A percentile compares a stretch with the other conserved stretches of the same genome.
Conservation (phyloP, 1,140 invertebrate species). For the Drosophila tani region DNA sequence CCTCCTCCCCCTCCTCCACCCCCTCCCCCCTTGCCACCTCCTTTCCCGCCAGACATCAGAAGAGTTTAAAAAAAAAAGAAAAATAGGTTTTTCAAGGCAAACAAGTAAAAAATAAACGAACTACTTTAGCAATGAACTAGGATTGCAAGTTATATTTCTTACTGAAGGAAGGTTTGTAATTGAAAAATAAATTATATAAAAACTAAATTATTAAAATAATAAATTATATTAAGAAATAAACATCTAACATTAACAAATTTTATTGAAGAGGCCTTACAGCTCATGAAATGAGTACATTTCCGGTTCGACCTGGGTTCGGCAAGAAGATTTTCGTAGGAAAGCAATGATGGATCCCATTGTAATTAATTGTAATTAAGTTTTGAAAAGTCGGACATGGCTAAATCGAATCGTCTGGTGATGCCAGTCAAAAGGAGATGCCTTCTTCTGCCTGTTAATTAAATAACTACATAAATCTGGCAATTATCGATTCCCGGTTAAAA, state of each 20-base stretch:
- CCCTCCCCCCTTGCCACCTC: conserved; percentile 12
- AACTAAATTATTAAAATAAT: background rate
- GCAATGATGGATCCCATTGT: too few species aligned
- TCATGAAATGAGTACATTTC: too few species aligned
- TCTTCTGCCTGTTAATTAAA: too few species aligned
- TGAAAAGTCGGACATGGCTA: too few species aligned
- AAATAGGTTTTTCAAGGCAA: background rate
- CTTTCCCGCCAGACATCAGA: conserved; percentile 7
- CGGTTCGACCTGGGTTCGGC: too few species aligned
- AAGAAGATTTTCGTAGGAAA: too few species aligned
- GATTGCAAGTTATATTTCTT: background rate
- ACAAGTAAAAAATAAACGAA: background rate
- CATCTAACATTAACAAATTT: background rate
- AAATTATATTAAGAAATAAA: background rate
- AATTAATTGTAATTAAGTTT: too few species aligned
- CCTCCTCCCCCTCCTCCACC: background rate
- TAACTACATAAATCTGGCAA: too few species aligned
- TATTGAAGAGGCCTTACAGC: background rate
- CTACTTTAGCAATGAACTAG: conserved; percentile 10
- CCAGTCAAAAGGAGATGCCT: too few species aligned
- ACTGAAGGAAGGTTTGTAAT: background rate
- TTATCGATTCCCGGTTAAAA: too few species aligned
- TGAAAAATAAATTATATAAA: background rate
- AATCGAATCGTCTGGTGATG: too few species aligned
- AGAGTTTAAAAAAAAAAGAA: background rate